Conservation (phyloP, 2,888 invertebrate genomes). For the Thumatha senex region DNA sequence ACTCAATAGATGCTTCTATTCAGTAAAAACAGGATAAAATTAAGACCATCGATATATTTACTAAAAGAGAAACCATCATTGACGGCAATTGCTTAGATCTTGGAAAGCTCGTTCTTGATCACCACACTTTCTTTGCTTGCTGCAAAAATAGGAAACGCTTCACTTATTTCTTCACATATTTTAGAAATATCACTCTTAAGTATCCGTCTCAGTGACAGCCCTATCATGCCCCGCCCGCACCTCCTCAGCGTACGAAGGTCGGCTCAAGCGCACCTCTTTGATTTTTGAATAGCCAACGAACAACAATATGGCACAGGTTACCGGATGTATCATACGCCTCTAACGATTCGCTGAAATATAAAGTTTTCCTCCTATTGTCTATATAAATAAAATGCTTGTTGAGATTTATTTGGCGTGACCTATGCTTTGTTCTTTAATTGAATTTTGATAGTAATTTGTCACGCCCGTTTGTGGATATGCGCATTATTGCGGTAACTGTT, state of each 20-base stretch:
- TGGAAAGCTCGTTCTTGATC: too few species aligned
- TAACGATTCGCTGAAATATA: slow-evolving; percentile 45
- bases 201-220: slow-evolving; percentile 26
- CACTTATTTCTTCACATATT: too few species aligned
- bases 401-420: slow-evolving; percentile 10
- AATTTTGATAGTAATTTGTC: slow-evolving; percentile 9
- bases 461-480: slow-evolving; percentile 8
- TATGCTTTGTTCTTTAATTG: slow-evolving; percentile 10
- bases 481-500: neutral
- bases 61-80: too few species aligned
- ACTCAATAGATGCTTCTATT: too few species aligned
- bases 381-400: slow-evolving; percentile 12
- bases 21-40: too few species aligned
- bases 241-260: slow-evolving; percentile 61
- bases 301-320: slow-evolving; percentile 58
- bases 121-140: too few species aligned
- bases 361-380: slow-evolving; percentile 33
- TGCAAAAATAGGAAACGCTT: too few species aligned
- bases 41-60: too few species aligned
- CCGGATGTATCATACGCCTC: slow-evolving; percentile 55
- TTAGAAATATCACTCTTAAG: neutral
- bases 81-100: too few species aligned
- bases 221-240: slow-evolving; percentile 33
- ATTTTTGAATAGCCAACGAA: slow-evolving; percentile 59
- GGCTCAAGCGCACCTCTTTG: slow-evolving; percentile 58